Conservation (phyloP, 2,888 invertebrate genomes). For the Cosmia pyralina region DNA sequence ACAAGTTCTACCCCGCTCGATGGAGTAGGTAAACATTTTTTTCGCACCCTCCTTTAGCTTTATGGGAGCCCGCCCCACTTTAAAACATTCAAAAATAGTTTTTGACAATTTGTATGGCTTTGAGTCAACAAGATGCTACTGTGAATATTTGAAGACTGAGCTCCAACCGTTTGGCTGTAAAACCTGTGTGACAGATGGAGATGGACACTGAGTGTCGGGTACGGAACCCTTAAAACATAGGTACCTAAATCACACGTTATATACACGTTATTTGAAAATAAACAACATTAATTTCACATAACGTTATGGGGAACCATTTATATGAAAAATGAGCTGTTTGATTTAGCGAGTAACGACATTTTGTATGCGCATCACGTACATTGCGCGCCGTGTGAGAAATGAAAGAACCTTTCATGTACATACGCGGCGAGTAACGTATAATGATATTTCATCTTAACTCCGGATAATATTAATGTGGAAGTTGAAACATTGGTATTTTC, state of each 20-base stretch:
- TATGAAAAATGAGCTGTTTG: slow-evolving; percentile 69
- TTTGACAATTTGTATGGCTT: too few species aligned
- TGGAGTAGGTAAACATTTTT: too few species aligned
- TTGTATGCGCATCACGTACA: slow-evolving; percentile 69
- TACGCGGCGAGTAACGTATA: slow-evolving; percentile 52
- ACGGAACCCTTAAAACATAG: too few species aligned
- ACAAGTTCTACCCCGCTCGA: too few species aligned
- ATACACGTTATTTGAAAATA: slow-evolving; percentile 33
- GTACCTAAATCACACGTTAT: neutral
- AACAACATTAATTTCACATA: slow-evolving; percentile 55
- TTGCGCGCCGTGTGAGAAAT: slow-evolving; percentile 67
- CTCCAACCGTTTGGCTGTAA: too few species aligned
- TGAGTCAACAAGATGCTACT: too few species aligned
- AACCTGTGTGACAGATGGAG: too few species aligned
- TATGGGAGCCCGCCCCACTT: too few species aligned
- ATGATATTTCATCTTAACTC: slow-evolving; percentile 48
- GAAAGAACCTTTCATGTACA: slow-evolving; percentile 67
- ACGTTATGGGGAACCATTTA: slow-evolving; percentile 55
- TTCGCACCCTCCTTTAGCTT: too few species aligned
- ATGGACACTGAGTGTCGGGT: too few species aligned
- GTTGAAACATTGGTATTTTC: neutral
- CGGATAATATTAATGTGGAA: slow-evolving; percentile 17
- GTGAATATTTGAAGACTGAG: too few species aligned
- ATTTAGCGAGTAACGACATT: slow-evolving; percentile 63
- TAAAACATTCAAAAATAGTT: too few species aligned